Conservation (phyloP, 2,113 vertebrate genomes). For the Thamnophis sirtalis region DNA sequence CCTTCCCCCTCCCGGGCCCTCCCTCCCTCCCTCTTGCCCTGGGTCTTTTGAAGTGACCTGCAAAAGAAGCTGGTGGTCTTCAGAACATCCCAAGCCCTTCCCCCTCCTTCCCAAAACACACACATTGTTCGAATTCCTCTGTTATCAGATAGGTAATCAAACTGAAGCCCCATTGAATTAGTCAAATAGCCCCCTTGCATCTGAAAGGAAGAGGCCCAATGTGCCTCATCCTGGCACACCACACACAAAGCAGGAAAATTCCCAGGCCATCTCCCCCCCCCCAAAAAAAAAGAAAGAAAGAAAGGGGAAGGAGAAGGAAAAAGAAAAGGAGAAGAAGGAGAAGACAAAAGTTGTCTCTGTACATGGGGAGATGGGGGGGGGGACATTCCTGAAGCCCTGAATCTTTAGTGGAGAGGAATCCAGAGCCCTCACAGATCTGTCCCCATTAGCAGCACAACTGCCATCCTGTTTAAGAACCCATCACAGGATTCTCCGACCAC, state of each 20-base stretch:
- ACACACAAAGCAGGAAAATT: slow-evolving; percentile 75
- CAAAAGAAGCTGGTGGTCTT: slow-evolving; percentile 67
- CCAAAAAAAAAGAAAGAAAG: slow-evolving; percentile 32
- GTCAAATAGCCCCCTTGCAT: slow-evolving; percentile 65
- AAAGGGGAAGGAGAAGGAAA: slow-evolving; percentile 29
- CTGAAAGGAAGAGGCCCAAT: slow-evolving; percentile 74
- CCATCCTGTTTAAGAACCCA: background rate
- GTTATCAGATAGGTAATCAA: slow-evolving; percentile 82
- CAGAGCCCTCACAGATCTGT: background rate
- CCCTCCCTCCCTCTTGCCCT: background rate
- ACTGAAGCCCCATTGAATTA: slow-evolving; percentile 69
- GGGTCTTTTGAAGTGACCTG: slow-evolving; percentile 63
- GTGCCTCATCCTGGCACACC: slow-evolving; percentile 66
- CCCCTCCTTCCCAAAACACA: slow-evolving; percentile 64
- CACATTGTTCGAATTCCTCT: slow-evolving; percentile 77
- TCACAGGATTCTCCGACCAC: background rate
- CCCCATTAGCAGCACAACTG: background rate
- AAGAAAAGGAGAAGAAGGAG: slow-evolving; percentile 59
- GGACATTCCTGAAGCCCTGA: slow-evolving; percentile 72
- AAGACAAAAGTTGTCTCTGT: slow-evolving; percentile 63
- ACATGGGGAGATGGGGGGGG: slow-evolving; percentile 56
- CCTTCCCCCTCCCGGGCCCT: background rate
- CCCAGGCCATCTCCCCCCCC: slow-evolving; percentile 56
- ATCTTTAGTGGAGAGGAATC: slow-evolving; percentile 44
- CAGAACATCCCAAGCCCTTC: slow-evolving; percentile 43